Evolutionary conservation across 2,888 invertebrate species (phyloP), one percentile per base, ranked within the genome.

Genomic region (Neria commutata): DNA sequence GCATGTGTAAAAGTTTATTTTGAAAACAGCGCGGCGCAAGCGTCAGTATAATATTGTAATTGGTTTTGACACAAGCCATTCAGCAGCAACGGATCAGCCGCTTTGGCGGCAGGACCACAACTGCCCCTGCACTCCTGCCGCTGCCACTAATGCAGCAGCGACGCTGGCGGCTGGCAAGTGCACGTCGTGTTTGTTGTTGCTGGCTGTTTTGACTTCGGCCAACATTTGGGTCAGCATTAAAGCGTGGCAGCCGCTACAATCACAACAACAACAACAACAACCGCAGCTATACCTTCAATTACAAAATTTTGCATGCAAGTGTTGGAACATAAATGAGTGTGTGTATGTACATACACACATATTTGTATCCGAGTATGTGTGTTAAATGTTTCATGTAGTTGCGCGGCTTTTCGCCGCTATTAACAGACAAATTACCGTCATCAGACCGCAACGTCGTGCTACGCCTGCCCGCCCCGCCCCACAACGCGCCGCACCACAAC

Each of bases 361-460:
- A n/a, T n/a, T n/a, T n/a, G n/a, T n/a, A n/a, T 29, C 11, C 29
- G 29, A 29, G 29, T 11, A n/a, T n/a, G n/a, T 37, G 37, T 37
- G 37, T 14, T 37, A 29, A n/a, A 29, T 37, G 37, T 37, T 37
- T 10, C n/a, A 14, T 37, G 37, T 37, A 37, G 37, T 37, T 37
- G 8, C n/a, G n/a, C n/a, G 37, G 37, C n/a, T 37, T 37, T 14
- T 37, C 11, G 8, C 14, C 37, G n/a, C 8, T 37, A 37, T 37
- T 14, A 37, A 37, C 37, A 37, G 37, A 37, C 37, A 37, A 37
- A 37, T 37, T 37, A 37, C 37, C 37, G n/a, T 37, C n/a, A 37
- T 37, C 37, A n/a, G 4, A 4, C n/a, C n/a, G n/a, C n/a, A n/a
- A n/a, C n/a, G n/a, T n/a, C n/a, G n/a, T n/a, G n/a, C n/a, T n/a